phyloP scores from a whole-genome alignment of 2,113 vertebrate genomes.

The Coptodon rendalli region DNA sequence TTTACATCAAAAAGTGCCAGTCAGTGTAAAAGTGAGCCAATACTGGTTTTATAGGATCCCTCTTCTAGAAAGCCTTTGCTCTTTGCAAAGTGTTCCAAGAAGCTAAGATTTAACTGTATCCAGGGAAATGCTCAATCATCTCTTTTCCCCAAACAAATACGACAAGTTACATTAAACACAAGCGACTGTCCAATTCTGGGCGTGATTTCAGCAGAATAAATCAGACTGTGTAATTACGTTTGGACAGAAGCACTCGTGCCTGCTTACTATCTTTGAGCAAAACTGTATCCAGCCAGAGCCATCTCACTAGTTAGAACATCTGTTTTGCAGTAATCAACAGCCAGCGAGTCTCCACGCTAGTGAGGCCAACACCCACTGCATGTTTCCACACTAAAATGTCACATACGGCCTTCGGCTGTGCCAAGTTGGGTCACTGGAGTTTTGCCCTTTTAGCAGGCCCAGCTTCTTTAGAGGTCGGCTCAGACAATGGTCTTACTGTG shows the following conservation, averaged over 20 bases:
- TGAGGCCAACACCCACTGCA: constrained; percentile 59
- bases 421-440: constrained; percentile 25
- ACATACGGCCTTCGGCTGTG: constrained; percentile 18
- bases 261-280: constrained; percentile 13
- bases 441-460: not conserved
- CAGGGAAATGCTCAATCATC: constrained; percentile 7
- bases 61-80: not conserved
- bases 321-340: constrained; percentile 43
- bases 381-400: constrained; percentile 65
- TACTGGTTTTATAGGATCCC: not conserved
- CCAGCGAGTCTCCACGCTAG: constrained; percentile 15
- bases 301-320: constrained; percentile 23
- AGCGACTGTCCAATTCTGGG: not conserved
- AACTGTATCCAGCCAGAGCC: not conserved
- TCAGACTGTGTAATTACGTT: constrained; percentile 21
- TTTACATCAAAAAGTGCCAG: not conserved
- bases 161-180: constrained; percentile 51
- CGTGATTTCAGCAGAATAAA: not conserved
- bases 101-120: not conserved
- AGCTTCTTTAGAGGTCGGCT: not conserved
- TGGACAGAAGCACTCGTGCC: not conserved
- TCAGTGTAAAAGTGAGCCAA: not conserved
- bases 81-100: not conserved
- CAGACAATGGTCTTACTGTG: constrained; percentile 42
- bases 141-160: constrained; percentile 46